Base-by-base conservation (phyloP, 2,888 invertebrate species). In the Eilema sororculum region DNA sequence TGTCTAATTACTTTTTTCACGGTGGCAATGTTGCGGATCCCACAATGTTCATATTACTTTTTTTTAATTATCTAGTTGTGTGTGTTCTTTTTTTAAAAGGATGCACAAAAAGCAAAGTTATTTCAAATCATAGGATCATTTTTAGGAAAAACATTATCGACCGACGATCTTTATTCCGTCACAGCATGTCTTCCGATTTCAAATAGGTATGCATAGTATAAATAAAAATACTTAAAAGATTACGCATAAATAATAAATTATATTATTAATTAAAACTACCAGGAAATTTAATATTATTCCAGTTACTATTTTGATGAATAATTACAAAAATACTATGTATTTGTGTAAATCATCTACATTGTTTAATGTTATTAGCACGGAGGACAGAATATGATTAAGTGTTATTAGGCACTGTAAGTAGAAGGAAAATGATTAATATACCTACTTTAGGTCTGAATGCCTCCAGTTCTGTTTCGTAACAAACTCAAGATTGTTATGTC, bases 1-100 rank as follows among this genome's bases (percentile, higher is more conserved):
- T 28, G 24, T 61, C 33, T 79, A 72, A 77, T 81, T 77, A 69
- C 65, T 74, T 72, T 13, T 41, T 30, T 3, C 61, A 22, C 16
- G 56, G 28, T 13, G 30, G 16, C 3, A 24, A 62, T 24, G 20
- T 52, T 52, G 20, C n/a, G n/a, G n/a, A 9, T 37, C 8, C 2
- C 12, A 41, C 12, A 0, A 16, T 16, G 3, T 37, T 13, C 13
- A 37, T 13, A 16, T 0, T 16, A 16, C 41, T 46, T 46, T 20
- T 20, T 46, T 46, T 20, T 20, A 12, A 52, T 5, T 20, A 9
- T 1, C 8, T 1, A 52, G n/a, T 52, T 52, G 5, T n/a, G n/a
- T n/a, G n/a, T n/a, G 0, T 52, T 52, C n/a, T n/a, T 2, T n/a
- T 52, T 52, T n/a, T n/a, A 9, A 52, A 52, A 52, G 52, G 52